Conservation (phyloP, 2,797 vertebrate species). For the Centropyge bicolor region DNA sequence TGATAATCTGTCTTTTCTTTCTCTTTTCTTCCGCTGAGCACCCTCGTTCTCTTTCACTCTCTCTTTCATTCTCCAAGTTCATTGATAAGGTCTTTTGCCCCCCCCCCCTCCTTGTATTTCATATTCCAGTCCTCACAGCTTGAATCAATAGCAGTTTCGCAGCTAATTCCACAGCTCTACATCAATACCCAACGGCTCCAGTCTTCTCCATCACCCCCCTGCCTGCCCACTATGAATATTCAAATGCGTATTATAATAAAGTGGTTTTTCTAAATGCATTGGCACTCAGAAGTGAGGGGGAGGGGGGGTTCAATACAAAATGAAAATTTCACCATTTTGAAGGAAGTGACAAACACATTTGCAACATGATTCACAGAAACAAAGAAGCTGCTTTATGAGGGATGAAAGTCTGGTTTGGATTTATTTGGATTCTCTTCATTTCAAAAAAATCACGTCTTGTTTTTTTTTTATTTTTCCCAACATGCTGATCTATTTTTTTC, state of each 20-base stretch:
- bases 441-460: conserved; percentile 1
- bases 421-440: conserved; percentile 24
- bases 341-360: conserved; percentile 27
- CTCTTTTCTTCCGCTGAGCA: conserved; percentile 37
- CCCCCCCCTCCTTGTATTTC: conserved; percentile 68
- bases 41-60: conserved; percentile 43
- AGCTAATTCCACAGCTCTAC: conserved; percentile 79
- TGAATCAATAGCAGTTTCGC: conserved; percentile 80
- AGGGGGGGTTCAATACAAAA: conserved; percentile 40
- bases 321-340: conserved; percentile 52
- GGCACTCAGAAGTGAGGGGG: conserved; percentile 42
- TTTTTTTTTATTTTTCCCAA: conserved; percentile 4
- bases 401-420: conserved; percentile 3
- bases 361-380: conserved; percentile 19
- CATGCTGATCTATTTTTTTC: neutral
- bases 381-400: conserved; percentile 12
- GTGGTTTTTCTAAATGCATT: conserved; percentile 75
- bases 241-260: conserved; percentile 74
- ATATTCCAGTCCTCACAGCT: conserved; percentile 76
- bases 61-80: conserved; percentile 69
- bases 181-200: conserved; percentile 75
- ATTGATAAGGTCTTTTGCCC: conserved; percentile 77
- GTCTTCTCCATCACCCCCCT: conserved; percentile 62
- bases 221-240: conserved; percentile 78
- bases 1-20: conserved; percentile 72